Percentiles rank a stretch among this genome's conserved stretches.
phyloP scores from a whole-genome alignment of 1,140 invertebrate genomes.

The Pachypsylla venusta region DNA sequence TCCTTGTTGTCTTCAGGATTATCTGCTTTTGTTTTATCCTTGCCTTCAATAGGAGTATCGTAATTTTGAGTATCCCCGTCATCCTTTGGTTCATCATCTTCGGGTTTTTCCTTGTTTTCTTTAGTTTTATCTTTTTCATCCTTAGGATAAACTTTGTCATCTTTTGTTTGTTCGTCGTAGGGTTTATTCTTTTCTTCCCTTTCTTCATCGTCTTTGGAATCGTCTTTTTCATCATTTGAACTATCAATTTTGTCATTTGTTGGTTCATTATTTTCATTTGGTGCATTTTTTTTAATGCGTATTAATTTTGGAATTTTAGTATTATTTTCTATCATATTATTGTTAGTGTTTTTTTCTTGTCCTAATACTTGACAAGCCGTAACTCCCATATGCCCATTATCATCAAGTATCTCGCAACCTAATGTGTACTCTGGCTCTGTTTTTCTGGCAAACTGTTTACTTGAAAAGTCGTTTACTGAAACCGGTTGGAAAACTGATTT shows the following conservation, averaged over 20 bases:
- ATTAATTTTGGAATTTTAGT: neutral
- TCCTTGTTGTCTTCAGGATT: neutral
- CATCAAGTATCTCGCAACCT: neutral
- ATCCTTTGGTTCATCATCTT: constrained; percentile 1
- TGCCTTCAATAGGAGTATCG: neutral
- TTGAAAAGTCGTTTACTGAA: too few relatives aligned
- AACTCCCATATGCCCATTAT: neutral
- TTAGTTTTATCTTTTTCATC: neutral
- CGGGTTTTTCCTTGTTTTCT: neutral
- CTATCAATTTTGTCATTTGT: neutral
- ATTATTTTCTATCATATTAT: neutral
- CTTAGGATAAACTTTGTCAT: neutral
- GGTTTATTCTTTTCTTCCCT: neutral
- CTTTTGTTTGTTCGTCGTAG: neutral
- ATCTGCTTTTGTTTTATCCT: neutral
- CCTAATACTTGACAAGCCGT: neutral
- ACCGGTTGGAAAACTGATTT: too few relatives aligned
- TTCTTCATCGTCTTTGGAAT: neutral
- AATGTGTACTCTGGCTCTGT: neutral
- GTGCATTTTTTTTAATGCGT: neutral
- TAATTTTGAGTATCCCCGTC: neutral
- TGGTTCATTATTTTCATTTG: neutral
- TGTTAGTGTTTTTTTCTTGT: neutral
- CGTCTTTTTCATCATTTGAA: neutral
- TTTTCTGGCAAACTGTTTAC: too few relatives aligned